A percentile compares a stretch with the other conserved stretches of the same genome.
Evolutionary conservation across 1,140 invertebrate species (phyloP).

Genomic region (Bombus turneri): DNA sequence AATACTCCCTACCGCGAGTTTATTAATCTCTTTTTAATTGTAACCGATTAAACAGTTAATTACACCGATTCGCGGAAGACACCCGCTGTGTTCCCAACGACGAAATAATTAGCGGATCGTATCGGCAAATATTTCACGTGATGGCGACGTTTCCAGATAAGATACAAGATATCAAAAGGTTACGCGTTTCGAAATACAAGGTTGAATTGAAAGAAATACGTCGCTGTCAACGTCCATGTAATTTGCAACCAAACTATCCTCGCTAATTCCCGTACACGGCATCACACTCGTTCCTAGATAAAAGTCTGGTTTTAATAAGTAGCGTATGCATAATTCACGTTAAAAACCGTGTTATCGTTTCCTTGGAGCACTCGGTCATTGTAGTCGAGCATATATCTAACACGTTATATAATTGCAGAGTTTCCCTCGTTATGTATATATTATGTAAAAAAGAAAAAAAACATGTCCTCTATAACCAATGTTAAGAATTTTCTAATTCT

Average conservation of each 20-base stretch:
- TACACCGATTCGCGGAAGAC: background rate
- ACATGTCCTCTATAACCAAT: too few species aligned
- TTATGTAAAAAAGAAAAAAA: background rate
- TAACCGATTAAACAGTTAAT: slow-evolving; percentile 7
- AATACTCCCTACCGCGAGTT: too few species aligned
- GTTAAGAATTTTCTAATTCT: background rate
- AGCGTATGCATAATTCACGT: slow-evolving; percentile 47
- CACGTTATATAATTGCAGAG: background rate
- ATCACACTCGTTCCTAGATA: slow-evolving; percentile 46
- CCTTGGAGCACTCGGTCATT: slow-evolving; percentile 8
- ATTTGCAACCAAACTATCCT: background rate
- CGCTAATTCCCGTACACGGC: slow-evolving; percentile 52
- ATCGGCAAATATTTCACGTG: background rate
- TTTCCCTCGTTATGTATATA: background rate
- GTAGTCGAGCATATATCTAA: background rate
- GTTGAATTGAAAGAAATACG: background rate
- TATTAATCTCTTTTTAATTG: background rate
- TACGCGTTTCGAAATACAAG: background rate
- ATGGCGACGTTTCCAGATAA: background rate
- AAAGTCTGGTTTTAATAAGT: slow-evolving; percentile 53
- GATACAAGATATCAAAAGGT: background rate
- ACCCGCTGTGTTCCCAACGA: background rate
- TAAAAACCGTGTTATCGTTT: slow-evolving; percentile 50
- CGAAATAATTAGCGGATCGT: background rate
- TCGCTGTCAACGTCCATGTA: background rate